These are phyloP conservation scores for Pseudopodoces humilis DNA, from an alignment of 2,113 vertebrate species.

Conservation along the genomic window DNA sequence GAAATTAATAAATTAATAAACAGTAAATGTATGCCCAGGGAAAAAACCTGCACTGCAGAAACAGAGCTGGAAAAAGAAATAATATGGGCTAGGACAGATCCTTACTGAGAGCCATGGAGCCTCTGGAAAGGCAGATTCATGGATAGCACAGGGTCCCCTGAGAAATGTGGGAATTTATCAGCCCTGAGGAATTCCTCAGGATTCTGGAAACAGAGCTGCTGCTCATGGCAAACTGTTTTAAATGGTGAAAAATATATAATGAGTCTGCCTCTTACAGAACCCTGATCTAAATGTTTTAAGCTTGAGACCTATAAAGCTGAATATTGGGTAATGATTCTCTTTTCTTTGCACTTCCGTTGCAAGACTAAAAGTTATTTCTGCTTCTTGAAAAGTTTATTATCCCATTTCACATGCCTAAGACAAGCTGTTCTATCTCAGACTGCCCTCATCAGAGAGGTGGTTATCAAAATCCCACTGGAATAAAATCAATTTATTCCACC, in stretches of 20 bases:
- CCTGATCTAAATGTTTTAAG: background rate
- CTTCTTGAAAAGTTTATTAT: background rate
- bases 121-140: background rate
- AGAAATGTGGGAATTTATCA: background rate
- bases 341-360: background rate
- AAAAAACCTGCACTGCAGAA: background rate
- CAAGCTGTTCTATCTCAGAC: background rate
- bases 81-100: background rate
- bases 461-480: background rate
- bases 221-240: background rate
- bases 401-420: background rate
- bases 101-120: background rate
- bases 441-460: background rate
- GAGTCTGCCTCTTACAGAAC: background rate
- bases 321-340: background rate
- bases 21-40: background rate
- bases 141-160: background rate
- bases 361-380: background rate
- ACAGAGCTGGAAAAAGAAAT: background rate
- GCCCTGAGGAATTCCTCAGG: background rate
- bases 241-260: background rate
- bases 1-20: background rate
- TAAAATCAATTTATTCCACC: background rate
- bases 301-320: background rate
- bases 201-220: background rate